Evolutionary conservation across 2,888 invertebrate genomes (phyloP), one percentile per base, ranked within the genome.

Genomic region (Mythimna vitellina): DNA sequence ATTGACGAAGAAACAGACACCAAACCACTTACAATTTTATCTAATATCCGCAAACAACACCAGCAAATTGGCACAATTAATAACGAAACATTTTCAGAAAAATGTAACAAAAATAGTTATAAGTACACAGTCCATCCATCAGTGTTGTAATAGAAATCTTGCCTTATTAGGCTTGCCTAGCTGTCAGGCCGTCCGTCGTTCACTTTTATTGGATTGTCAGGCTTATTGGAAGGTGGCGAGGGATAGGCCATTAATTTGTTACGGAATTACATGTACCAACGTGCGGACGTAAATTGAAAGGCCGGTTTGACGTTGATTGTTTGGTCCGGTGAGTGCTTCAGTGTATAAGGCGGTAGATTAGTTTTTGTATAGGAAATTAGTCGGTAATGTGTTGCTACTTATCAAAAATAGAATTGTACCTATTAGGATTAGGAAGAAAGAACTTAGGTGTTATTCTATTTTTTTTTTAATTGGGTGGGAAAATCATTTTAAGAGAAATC

Each of bases 181-280:
- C 87, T 86, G 88, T 87, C 91, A 85, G 81, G 76, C 86, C 84
- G 85, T 85, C 86, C 77, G 80, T 87, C 87, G 83, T 84, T 80
- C 86, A 79, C 82, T 85, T 89, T 87, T 90, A 90, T 90, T 88
- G 85, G 87, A 83, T 85, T 81, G 88, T 85, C 86, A 82, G 82
- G 75, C 78, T 84, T 87, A 89, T 88, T 87, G 86, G 85, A 83
- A 84, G 81, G 80, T 85, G 82, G 80, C 70, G 87, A 88, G 82
- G 83, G 86, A 87, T 87, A 82, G 89, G 71, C 87, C 86, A 89
- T 90, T 90, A 89, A 89, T 88, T 87, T 87, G 89, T 88, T 87
- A 83, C 83, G 81, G 81, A 82, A 89, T 89, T 88, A 89, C 89
- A 82, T 86, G 85, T 80, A 74, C 81, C 82, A 76, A 73, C 78